Evolutionary conservation across 2,113 vertebrate genomes (phyloP).

Genomic region (Xyliphius kryptos): DNA sequence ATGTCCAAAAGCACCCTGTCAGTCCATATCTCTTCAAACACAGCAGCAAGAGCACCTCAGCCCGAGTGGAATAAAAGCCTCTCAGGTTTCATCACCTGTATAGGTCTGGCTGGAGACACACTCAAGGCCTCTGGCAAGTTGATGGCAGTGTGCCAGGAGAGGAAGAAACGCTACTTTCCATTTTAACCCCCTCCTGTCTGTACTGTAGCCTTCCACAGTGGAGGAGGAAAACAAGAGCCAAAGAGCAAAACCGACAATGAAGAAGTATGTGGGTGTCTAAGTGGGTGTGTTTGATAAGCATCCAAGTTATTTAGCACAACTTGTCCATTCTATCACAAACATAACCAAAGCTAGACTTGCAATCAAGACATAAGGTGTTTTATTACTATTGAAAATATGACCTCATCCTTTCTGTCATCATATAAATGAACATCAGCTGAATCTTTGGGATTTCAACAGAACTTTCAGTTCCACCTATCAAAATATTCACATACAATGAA

Average conservation of each 20-base stretch:
- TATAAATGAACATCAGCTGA: conserved; percentile 11
- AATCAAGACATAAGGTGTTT: conserved; percentile 14
- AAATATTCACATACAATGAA: conserved; percentile 11
- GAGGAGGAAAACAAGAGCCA: neutral
- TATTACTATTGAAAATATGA: conserved; percentile 21
- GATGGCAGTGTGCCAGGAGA: neutral
- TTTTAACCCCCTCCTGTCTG: conserved; percentile 23
- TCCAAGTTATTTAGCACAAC: conserved; percentile 22
- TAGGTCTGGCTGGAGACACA: conserved; percentile 23
- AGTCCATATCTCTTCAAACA: conserved; percentile 29
- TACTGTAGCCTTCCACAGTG: neutral
- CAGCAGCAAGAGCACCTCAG: conserved; percentile 24
- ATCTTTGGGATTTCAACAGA: conserved; percentile 15
- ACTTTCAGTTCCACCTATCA: conserved; percentile 10
- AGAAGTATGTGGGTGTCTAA: neutral
- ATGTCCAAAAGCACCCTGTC: conserved; percentile 39
- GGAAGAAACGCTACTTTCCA: neutral
- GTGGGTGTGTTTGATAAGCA: conserved; percentile 12
- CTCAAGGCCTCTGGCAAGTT: conserved; percentile 24
- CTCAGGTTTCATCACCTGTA: conserved; percentile 48
- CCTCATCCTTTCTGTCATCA: conserved; percentile 19
- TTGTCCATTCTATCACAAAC: conserved; percentile 10
- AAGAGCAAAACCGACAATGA: neutral
- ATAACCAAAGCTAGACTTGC: conserved; percentile 3
- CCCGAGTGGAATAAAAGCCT: conserved; percentile 30